Base-by-base conservation (phyloP, 2,797 vertebrate genomes). In the Numenius phaeopus region DNA sequence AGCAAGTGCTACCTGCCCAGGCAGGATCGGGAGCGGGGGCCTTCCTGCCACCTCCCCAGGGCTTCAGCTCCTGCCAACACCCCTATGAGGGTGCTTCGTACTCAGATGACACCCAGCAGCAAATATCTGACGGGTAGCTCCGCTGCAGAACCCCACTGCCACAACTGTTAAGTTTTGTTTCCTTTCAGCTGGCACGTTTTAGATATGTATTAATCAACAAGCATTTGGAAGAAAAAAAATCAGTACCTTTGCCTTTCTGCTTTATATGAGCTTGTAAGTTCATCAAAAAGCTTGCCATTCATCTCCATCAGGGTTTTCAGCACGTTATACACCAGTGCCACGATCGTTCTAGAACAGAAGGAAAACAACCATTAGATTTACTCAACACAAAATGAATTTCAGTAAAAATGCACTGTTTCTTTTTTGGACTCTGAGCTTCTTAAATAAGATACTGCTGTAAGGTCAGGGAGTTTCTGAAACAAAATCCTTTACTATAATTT, bases 251-350 rank as follows among this genome's bases (percentile, higher is more conserved):
- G 99, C 90, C 99, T 98, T 95, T 99, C 99, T 58, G 99, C 99
- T 98, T 99, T 99, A 89, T 99, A 99, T 2, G 99, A 99, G 89
- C 99, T 98, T 0, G 99, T 99, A 82, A 99, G 98, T 96, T 99
- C 99, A 54, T 99, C 99, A 5, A 99, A 99, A 64, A 99, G 98
- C 40, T 99, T 99, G 97, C 99, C 99, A 37, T 99, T 99, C 99
- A 99, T 99, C 96, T 99, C 99, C 99, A 99, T 99, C 97, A 99
- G 96, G 1, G 99, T 99, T 98, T 99, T 99, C 97, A 99, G 98
- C 95, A 99, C 99, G 0, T 99, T 99, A 97, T 99, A 99, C 54
- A 99, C 99, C 96, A 99, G 98, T 50, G 99, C 99, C 91, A 99
- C 98, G 23, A 99, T 99, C 44, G 99, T 99, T 97, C 99, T 99